Evolutionary conservation across 2,113 vertebrate genomes (phyloP).

Genomic region (Notothenia rossii): DNA sequence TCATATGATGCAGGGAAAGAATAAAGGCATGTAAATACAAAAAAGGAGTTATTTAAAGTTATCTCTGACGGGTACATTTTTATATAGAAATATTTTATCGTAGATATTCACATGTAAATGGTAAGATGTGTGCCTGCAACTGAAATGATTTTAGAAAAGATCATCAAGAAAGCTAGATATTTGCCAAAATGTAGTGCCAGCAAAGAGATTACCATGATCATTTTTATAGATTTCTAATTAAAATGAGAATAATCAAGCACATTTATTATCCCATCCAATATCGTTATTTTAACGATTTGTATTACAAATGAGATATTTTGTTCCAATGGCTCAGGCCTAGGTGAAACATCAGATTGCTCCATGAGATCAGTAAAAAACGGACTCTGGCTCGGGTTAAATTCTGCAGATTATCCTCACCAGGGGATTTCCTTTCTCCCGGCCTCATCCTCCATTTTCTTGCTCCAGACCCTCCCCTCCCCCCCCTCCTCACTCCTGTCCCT

Average conservation of each 20-base stretch:
- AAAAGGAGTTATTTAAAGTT: not conserved
- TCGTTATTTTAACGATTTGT: too few relatives aligned
- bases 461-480: not conserved
- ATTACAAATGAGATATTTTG: too few relatives aligned
- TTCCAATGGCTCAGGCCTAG: too few relatives aligned
- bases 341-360: too few relatives aligned
- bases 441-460: conserved; percentile 4
- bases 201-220: too few relatives aligned
- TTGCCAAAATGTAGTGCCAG: too few relatives aligned
- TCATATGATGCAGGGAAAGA: not conserved
- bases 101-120: not conserved
- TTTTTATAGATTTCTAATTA: too few relatives aligned
- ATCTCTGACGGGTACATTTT: not conserved
- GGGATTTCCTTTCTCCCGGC: conserved; percentile 56
- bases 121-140: not conserved
- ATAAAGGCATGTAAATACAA: not conserved
- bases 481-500: not conserved
- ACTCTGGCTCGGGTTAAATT: too few relatives aligned
- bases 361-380: too few relatives aligned
- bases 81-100: too few relatives aligned
- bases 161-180: not conserved
- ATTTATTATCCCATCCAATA: too few relatives aligned
- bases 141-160: not conserved
- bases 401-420: conserved; percentile 44
- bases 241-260: too few relatives aligned